Base-by-base conservation (phyloP, 2,113 vertebrate genomes). In the Calcarius ornatus region DNA sequence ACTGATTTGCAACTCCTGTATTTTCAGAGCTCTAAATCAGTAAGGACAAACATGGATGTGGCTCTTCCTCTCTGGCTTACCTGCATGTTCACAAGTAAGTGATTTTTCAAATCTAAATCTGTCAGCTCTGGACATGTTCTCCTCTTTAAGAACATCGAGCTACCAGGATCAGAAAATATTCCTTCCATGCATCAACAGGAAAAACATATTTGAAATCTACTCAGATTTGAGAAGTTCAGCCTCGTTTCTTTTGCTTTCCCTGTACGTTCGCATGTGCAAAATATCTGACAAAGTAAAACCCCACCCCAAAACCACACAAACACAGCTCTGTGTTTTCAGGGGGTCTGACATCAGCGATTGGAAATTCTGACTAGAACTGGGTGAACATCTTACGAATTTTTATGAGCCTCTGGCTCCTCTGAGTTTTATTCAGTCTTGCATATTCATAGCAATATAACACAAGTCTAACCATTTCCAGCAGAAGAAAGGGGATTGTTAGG, bases 351-450 rank as follows among this genome's bases (percentile, higher is more conserved):
- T 38, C 53, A 90, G 77, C 13, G 1, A 48, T 7, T 4, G 21
- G 56, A 94, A 88, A 92, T 65, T 86, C 68, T 86, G 48, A 63
- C 90, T 43, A 13, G 5, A 94, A 83, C 47, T 61, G 59, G 71
- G 63, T 37, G 85, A 86, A 88, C 79, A 95, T 90, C 96, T 92
- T 33, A 72, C 40, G 21, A 87, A 90, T 94, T 81, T 56, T 56
- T 47, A 80, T 80, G 70, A 95, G 75, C 68, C 54, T 80, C 45
- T 57, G 68, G 77, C 45, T 88, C 72, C 87, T 81, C 65, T 38
- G 48, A 71, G 40, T 81, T 88, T 30, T 64, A 90, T 37, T 81
- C 51, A 70, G 51, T 84, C 85, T 81, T 86, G 57, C 82, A 95
- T 80, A 70, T 84, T 95, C 90, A 94, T 12, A 92, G 42, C 63